Base-by-base conservation (phyloP, 2,797 vertebrate species). In the Melanotaenia maccullochi region DNA sequence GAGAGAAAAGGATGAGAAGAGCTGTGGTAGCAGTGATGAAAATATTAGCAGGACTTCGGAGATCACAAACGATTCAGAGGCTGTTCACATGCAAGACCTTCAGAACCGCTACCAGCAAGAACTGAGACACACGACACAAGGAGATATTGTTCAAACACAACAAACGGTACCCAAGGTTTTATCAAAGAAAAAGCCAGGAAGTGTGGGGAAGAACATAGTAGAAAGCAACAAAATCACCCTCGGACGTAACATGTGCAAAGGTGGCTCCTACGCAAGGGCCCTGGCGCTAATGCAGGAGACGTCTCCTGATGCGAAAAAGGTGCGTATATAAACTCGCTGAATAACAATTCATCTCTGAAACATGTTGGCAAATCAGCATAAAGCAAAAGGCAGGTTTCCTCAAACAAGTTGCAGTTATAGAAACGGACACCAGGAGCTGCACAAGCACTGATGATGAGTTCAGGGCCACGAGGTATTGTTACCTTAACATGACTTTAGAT, bases 181-280 rank as follows among this genome's bases (percentile, higher is more conserved):
- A 14, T 14, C 38, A 0, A 76, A 80, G n/a, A 78, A 59, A 36
- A 90, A 75, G 42, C 86, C 33, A 55, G 60, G 70, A 35, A 91
- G 64, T 66, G 60, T 30, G n/a, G 91, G 62, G 35, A 89, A 89
- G 42, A 86, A 96, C 84, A 94, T 97, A 49, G 93, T 98, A 54
- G 90, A 94, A 68, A 94, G 88, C 28, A 98, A 98, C 84, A 97
- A 95, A 75, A 60, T 8, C 68, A 97, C 96, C 20, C 87, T 98
- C 82, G 96, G 97, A 0, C 71, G 94, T 6, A 91, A 47, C 5
- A 32, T 64, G 14, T 83, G 71, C 40, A 94, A 90, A 72, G 64
- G 4, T 1, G 90, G 88, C 60, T 96, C 96, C 8, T 98, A 97
- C 2, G 89, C 94, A 25, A 91, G 87, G 13, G 79, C 87, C 33